These are phyloP conservation scores for Drosophila limbata DNA, from an alignment of 2,888 invertebrate species.

Conservation along the genomic window DNA sequence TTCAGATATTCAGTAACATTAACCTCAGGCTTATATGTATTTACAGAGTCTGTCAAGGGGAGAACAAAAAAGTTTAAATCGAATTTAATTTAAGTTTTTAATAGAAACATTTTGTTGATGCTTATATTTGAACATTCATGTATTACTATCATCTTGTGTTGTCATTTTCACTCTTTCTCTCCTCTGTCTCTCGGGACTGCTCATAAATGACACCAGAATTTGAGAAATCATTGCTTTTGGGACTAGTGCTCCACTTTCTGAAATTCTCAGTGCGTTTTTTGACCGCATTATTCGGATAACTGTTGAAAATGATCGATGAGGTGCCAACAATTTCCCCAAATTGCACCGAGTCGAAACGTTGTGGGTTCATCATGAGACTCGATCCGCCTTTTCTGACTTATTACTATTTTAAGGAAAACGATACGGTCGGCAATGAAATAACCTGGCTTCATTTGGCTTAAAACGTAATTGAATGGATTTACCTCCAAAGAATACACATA, in stretches of 20 bases:
- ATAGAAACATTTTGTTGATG: constrained; percentile 12
- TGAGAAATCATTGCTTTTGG: constrained; percentile 62
- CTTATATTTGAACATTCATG: too few species aligned
- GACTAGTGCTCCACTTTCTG: constrained; percentile 28
- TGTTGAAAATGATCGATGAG: too few species aligned
- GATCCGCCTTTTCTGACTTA: constrained; percentile 4
- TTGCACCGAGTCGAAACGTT: not conserved
- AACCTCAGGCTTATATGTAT: constrained; percentile 20
- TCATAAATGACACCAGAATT: constrained; percentile 56
- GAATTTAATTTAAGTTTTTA: constrained; percentile 57
- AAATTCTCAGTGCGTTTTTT: constrained; percentile 32
- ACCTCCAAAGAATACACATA: not conserved
- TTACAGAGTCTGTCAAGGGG: not conserved
- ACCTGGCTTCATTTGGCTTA: constrained; percentile 41
- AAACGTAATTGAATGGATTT: not conserved
- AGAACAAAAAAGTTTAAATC: constrained; percentile 52
- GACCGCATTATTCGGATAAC: not conserved
- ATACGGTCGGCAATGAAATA: not conserved
- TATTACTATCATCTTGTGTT: constrained; percentile 27
- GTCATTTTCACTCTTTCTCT: constrained; percentile 1
- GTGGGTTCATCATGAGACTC: too few species aligned
- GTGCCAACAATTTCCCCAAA: constrained; percentile 13
- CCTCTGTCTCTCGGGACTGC: constrained; percentile 46
- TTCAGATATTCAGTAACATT: constrained; percentile 58
- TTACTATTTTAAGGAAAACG: constrained; percentile 38